Conservation (phyloP, 2,888 invertebrate genomes). For the Steromphala cineraria region DNA sequence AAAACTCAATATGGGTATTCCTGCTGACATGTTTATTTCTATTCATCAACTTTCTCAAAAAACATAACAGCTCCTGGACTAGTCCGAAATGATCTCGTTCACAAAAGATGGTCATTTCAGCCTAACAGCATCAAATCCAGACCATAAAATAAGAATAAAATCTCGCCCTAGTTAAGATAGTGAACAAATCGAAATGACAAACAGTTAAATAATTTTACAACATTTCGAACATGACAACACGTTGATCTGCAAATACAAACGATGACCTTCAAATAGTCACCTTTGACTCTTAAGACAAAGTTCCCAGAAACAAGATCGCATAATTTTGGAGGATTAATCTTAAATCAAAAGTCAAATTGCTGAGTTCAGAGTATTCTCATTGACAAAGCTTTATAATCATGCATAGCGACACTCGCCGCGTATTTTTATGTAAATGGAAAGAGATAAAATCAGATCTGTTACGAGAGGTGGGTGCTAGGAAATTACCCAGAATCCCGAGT, state of each 20-base stretch:
- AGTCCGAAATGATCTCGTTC: too few species aligned
- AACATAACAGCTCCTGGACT: too few species aligned
- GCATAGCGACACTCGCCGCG: not conserved
- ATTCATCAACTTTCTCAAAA: too few species aligned
- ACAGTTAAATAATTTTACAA: not conserved
- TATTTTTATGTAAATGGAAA: constrained; percentile 6
- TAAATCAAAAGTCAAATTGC: constrained; percentile 2
- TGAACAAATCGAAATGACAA: not conserved
- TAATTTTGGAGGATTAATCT: not conserved
- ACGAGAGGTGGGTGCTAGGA: not conserved
- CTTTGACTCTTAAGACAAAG: not conserved
- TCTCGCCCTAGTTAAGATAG: too few species aligned
- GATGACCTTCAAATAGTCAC: not conserved
- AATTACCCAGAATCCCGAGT: not conserved
- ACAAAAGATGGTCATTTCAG: too few species aligned
- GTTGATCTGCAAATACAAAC: not conserved
- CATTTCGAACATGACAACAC: not conserved
- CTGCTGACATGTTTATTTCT: too few species aligned
- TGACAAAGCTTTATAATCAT: constrained; percentile 5
- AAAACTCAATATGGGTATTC: too few species aligned
- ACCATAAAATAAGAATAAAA: too few species aligned
- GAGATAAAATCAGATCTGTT: not conserved
- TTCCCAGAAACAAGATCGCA: not conserved
- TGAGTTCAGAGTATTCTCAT: not conserved
- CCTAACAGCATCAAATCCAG: too few species aligned